A percentile compares a stretch with the other conserved stretches of the same genome.
These are phyloP conservation scores for Papilio xuthus DNA, from an alignment of 1,140 invertebrate species.

Conservation along the genomic window DNA sequence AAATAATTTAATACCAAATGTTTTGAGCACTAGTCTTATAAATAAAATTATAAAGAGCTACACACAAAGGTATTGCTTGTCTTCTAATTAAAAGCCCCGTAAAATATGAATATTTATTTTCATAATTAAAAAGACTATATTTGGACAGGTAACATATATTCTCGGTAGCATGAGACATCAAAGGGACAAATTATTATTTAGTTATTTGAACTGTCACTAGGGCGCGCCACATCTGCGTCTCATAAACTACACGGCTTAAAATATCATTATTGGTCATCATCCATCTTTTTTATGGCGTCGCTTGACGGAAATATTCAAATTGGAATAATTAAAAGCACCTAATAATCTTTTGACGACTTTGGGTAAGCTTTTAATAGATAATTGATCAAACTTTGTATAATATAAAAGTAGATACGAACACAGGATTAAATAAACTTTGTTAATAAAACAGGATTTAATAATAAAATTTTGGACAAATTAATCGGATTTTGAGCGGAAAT, in stretches of 20 bases:
- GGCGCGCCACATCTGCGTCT: constrained; percentile 10
- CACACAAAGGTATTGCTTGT: background rate
- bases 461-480: background rate
- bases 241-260: constrained; percentile 14
- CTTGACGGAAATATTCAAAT: constrained; percentile 9
- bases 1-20: too few relatives aligned
- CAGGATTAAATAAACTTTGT: background rate
- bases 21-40: background rate
- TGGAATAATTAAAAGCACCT: background rate
- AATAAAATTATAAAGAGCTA: background rate
- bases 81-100: background rate
- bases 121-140: constrained; percentile 8
- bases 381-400: background rate
- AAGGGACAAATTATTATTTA: constrained; percentile 25
- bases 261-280: constrained; percentile 24
- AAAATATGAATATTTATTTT: constrained; percentile 11
- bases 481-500: background rate
- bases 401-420: background rate
- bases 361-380: background rate
- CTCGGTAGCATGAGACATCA: constrained; percentile 11
- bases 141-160: constrained; percentile 17
- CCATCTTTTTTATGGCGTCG: constrained; percentile 18
- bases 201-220: constrained; percentile 26
- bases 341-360: constrained; percentile 9
- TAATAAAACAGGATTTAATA: background rate